A percentile compares a stretch with the other conserved stretches of the same genome.
Conservation (phyloP, 1,140 invertebrate species). For the Macrobrachium nipponense region DNA sequence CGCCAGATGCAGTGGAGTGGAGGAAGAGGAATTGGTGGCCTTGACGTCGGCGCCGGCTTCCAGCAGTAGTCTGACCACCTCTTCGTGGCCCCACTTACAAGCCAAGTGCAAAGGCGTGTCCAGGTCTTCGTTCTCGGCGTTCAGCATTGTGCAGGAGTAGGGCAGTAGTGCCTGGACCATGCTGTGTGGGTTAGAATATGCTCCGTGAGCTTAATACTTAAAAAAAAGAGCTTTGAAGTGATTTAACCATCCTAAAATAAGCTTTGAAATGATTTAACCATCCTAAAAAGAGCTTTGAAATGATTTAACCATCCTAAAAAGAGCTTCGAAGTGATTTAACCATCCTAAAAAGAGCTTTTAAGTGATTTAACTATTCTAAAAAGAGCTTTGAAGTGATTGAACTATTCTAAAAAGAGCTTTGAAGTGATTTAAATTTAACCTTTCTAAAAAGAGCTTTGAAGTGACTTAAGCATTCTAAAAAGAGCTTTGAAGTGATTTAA, state of each 20-base stretch:
- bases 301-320: neutral
- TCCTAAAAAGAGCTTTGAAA: neutral
- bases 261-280: neutral
- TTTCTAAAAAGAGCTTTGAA: neutral
- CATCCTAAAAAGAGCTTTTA: neutral
- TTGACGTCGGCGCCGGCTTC: conserved; percentile 69
- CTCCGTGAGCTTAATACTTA: neutral
- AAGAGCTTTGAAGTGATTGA: neutral
- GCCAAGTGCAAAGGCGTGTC: conserved; percentile 68
- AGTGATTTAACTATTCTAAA: neutral
- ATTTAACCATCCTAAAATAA: neutral
- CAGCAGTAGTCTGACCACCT: conserved; percentile 67
- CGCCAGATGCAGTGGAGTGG: conserved; percentile 71
- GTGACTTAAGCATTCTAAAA: neutral
- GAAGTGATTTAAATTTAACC: neutral
- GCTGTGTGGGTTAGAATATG: neutral
- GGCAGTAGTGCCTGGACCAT: conserved; percentile 6
- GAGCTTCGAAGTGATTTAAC: neutral
- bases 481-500: neutral
- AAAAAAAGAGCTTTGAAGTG: neutral
- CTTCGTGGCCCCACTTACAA: conserved; percentile 68
- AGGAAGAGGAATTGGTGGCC: conserved; percentile 69
- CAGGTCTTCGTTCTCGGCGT: conserved; percentile 45
- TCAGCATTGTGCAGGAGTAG: conserved; percentile 8
- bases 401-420: neutral